Evolutionary conservation across 2,113 vertebrate genomes (phyloP).

Genomic region (Microtus montanus): DNA sequence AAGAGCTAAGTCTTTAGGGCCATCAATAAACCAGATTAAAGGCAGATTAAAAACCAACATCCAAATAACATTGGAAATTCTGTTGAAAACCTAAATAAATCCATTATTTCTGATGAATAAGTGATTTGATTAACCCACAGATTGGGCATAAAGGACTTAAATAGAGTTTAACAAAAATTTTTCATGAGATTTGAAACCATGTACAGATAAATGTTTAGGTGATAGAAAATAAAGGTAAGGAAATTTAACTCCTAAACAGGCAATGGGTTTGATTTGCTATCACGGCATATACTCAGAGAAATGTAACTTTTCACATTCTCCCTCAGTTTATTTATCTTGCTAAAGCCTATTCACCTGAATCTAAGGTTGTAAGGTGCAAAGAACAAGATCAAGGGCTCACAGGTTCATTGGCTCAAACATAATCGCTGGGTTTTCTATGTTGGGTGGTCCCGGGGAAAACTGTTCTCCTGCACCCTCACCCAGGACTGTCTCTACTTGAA

Average conservation of each 20-base stretch:
- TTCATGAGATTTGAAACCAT: background rate
- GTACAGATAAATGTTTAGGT: background rate
- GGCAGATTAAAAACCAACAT: slow-evolving; percentile 29
- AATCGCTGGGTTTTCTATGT: background rate
- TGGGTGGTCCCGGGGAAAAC: background rate
- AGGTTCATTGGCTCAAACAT: background rate
- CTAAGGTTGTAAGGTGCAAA: background rate
- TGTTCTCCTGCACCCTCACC: background rate
- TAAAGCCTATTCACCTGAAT: background rate
- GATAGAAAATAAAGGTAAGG: slow-evolving; percentile 12
- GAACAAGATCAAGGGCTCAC: background rate
- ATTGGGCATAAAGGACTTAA: slow-evolving; percentile 13
- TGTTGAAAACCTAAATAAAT: slow-evolving; percentile 37
- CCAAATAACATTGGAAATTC: slow-evolving; percentile 31
- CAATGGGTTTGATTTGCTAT: background rate
- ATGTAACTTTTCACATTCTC: background rate
- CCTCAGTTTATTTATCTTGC: background rate
- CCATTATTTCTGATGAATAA: slow-evolving; percentile 35
- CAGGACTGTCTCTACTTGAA: background rate
- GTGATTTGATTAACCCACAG: slow-evolving; percentile 24
- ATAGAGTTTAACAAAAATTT: background rate
- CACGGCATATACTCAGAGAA: background rate
- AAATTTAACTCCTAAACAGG: background rate
- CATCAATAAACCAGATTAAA: background rate
- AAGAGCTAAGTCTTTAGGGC: background rate